These are phyloP conservation scores for Nautilus pompilius DNA, from an alignment of 1,140 invertebrate species.

Conservation along the genomic window DNA sequence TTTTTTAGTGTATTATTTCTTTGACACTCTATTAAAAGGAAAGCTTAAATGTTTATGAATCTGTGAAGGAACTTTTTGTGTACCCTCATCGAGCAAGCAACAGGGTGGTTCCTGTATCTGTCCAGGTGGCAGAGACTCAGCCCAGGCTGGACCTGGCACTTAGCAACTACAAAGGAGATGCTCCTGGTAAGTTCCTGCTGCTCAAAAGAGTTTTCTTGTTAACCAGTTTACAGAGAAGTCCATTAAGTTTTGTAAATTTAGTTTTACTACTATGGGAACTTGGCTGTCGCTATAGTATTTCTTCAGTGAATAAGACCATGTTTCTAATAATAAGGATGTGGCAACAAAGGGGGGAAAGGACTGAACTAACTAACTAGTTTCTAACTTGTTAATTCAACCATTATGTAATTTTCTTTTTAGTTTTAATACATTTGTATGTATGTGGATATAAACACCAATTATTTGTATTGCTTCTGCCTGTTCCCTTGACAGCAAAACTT, in stretches of 20 bases:
- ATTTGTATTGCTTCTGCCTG: too few relatives aligned
- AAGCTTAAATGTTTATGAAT: constrained; percentile 18
- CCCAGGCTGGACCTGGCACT: constrained; percentile 32
- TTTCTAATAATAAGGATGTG: too few relatives aligned
- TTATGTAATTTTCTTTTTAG: too few relatives aligned
- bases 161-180: constrained; percentile 36
- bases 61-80: constrained; percentile 29
- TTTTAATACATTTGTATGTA: too few relatives aligned
- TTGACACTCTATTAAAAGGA: constrained; percentile 29
- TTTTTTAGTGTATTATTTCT: too few relatives aligned
- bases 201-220: not conserved
- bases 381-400: too few relatives aligned
- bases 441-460: too few relatives aligned
- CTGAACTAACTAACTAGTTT: too few relatives aligned
- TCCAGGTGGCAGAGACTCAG: constrained; percentile 30
- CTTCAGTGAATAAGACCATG: too few relatives aligned
- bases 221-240: constrained; percentile 16
- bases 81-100: constrained; percentile 32
- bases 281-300: too few relatives aligned
- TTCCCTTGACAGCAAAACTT: too few relatives aligned
- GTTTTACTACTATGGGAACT: not conserved
- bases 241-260: constrained; percentile 10
- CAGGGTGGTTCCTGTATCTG: constrained; percentile 25
- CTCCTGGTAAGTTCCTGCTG: constrained; percentile 15
- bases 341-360: too few relatives aligned